Evolutionary conservation across 2,888 invertebrate genomes (phyloP).

Genomic region (Cenopis cana): DNA sequence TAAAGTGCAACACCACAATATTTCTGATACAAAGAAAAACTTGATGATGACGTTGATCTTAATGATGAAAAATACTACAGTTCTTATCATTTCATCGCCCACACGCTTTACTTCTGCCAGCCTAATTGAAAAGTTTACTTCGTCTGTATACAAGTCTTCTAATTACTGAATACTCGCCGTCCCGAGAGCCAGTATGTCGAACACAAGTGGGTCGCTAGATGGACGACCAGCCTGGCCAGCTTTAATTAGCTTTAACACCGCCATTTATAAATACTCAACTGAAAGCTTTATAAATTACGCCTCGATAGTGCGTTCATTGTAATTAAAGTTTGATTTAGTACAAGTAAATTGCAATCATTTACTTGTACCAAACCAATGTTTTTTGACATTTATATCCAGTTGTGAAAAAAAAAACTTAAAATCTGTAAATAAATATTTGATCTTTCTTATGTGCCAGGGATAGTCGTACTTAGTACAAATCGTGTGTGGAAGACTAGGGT

Average conservation of each 20-base stretch:
- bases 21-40: not conserved
- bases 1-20: too few relatives aligned
- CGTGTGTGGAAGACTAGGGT: not conserved
- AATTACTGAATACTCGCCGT: slow-evolving; percentile 13
- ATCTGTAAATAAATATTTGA: too few relatives aligned
- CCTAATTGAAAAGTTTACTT: not conserved
- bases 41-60: not conserved
- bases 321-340: slow-evolving; percentile 24
- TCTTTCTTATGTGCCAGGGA: not conserved
- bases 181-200: slow-evolving; percentile 33
- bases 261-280: slow-evolving; percentile 44
- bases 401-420: too few relatives aligned
- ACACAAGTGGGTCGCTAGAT: slow-evolving; percentile 58
- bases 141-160: not conserved
- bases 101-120: not conserved
- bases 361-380: too few relatives aligned
- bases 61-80: not conserved
- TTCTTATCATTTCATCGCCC: not conserved
- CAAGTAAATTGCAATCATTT: not conserved
- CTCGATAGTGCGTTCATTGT: slow-evolving; percentile 25
- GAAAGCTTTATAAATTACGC: slow-evolving; percentile 39
- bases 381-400: too few relatives aligned
- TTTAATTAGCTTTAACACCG: slow-evolving; percentile 48
- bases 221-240: slow-evolving; percentile 52
- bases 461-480: not conserved